Conservation (phyloP, 2,113 vertebrate species). For the Oreotrochilus melanogaster region DNA sequence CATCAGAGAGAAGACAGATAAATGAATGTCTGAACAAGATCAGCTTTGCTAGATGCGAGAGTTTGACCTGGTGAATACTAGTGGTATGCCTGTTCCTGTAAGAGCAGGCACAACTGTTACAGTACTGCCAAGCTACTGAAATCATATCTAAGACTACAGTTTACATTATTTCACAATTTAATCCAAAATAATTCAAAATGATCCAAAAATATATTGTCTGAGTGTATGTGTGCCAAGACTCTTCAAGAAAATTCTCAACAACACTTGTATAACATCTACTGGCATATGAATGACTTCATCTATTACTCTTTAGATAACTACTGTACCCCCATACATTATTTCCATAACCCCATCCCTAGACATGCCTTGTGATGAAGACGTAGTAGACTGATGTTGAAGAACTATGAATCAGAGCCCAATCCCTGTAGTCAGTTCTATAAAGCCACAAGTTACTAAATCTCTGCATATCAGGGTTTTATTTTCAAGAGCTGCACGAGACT, state of each 20-base stretch:
- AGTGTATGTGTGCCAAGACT: background rate
- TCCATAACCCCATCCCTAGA: background rate
- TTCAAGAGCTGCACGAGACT: background rate
- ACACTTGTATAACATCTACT: background rate
- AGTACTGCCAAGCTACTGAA: background rate
- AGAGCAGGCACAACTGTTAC: background rate
- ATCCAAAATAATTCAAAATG: background rate
- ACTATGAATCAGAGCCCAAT: background rate
- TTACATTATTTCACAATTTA: background rate
- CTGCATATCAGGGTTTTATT: background rate
- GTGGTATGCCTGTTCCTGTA: background rate
- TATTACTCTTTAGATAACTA: background rate
- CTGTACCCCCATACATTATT: background rate
- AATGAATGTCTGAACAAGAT: background rate
- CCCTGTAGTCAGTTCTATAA: background rate
- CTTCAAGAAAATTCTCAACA: background rate
- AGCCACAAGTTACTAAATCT: background rate
- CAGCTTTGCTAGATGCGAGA: background rate
- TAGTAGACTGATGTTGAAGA: background rate
- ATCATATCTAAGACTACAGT: background rate
- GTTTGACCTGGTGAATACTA: background rate
- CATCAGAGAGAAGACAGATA: background rate
- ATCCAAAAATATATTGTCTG: background rate
- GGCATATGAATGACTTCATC: background rate
- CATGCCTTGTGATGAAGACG: background rate